Evolutionary conservation across 2,888 invertebrate genomes (phyloP).

Genomic region (Cephus runcator): DNA sequence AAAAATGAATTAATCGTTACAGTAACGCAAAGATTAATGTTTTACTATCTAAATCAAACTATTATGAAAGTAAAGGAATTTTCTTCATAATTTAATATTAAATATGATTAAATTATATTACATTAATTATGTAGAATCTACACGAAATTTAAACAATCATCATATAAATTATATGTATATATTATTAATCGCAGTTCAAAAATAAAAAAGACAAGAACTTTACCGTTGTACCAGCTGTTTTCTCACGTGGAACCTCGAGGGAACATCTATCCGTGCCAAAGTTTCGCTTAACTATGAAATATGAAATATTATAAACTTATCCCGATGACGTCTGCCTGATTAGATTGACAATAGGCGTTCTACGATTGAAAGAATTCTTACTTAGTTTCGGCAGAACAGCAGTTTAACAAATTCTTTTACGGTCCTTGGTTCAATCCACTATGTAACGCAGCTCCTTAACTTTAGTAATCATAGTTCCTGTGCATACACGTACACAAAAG

Average conservation of each 20-base stretch:
- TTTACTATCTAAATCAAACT: neutral
- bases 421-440: neutral
- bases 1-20: neutral
- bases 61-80: neutral
- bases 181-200: neutral
- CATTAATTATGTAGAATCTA: neutral
- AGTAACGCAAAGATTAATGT: neutral
- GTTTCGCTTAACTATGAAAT: neutral
- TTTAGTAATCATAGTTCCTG: neutral
- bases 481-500: neutral
- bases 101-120: neutral
- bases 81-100: neutral
- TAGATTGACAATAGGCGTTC: neutral
- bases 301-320: neutral
- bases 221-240: neutral
- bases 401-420: neutral
- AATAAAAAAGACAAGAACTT: neutral
- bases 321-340: neutral
- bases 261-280: neutral
- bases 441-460: neutral
- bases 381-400: neutral
- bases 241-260: neutral
- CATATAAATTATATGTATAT: neutral
- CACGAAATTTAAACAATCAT: neutral
- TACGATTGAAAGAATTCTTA: neutral